A percentile compares a stretch with the other conserved stretches of the same genome.
Conservation (phyloP, 2,797 vertebrate genomes). For the Steatocranus sp. region DNA sequence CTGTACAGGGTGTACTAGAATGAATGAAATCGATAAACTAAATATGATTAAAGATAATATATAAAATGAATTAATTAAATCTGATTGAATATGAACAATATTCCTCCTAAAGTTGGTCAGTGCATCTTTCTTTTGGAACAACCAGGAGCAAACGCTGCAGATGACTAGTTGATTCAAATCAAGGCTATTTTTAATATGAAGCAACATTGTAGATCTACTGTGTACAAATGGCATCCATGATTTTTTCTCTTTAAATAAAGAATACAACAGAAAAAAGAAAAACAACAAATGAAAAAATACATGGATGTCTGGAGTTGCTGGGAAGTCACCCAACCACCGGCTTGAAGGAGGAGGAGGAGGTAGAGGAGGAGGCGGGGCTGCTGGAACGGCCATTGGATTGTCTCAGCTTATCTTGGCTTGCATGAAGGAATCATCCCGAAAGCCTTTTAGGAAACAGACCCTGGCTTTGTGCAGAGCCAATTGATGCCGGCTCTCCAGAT, state of each 20-base stretch:
- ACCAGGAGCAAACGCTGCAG: not conserved
- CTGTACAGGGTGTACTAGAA: not conserved
- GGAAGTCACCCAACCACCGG: not conserved
- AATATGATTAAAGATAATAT: not conserved
- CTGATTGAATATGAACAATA: not conserved
- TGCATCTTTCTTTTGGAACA: not conserved
- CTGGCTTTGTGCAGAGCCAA: constrained; percentile 42
- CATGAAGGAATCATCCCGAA: constrained; percentile 50
- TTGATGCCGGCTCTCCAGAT: constrained; percentile 31
- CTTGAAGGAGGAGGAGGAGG: not conserved
- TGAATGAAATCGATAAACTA: not conserved
- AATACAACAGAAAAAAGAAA: not conserved
- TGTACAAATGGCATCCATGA: not conserved
- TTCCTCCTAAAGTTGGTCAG: not conserved
- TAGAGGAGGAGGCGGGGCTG: not conserved
- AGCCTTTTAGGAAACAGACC: constrained; percentile 61
- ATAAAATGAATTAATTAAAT: not conserved
- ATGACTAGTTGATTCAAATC: not conserved
- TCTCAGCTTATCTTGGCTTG: constrained; percentile 47
- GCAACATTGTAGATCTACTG: not conserved
- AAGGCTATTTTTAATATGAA: not conserved
- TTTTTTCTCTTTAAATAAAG: not conserved
- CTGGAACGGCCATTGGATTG: constrained; percentile 28
- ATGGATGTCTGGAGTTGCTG: not conserved
- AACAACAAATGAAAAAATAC: not conserved